These are phyloP conservation scores for Vespertilio murinus DNA, from an alignment of 2,797 vertebrate genomes.

Conservation along the genomic window DNA sequence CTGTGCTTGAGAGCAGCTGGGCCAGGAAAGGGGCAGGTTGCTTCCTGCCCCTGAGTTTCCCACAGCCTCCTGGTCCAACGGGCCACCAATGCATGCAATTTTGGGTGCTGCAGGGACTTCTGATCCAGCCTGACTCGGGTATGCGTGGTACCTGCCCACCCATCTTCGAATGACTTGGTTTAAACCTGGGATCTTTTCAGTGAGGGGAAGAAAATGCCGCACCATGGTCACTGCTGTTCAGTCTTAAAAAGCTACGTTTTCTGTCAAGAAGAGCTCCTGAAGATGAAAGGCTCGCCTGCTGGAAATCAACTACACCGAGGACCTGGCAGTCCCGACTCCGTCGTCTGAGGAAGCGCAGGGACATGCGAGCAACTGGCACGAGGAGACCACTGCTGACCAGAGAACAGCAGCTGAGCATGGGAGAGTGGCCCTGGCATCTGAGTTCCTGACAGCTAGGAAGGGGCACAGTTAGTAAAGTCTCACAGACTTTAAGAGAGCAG, in stretches of 20 bases:
- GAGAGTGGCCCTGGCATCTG: neutral
- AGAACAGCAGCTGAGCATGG: neutral
- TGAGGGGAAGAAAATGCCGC: slow-evolving; percentile 21
- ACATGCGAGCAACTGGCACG: neutral
- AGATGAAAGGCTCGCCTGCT: neutral
- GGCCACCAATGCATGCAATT: neutral
- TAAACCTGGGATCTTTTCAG: neutral
- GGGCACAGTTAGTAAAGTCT: fast-evolving
- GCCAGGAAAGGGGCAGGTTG: neutral
- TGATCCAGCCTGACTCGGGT: neutral
- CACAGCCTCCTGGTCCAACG: neutral
- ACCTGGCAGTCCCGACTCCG: neutral
- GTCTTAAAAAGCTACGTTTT: slow-evolving; percentile 35
- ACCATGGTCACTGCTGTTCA: slow-evolving; percentile 6
- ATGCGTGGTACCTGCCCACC: neutral
- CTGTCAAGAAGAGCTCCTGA: neutral
- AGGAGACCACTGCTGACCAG: neutral
- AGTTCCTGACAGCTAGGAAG: neutral
- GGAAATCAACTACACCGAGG: neutral
- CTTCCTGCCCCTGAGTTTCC: neutral
- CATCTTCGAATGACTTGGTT: neutral
- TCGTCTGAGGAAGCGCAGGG: neutral
- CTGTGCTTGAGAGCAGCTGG: neutral
- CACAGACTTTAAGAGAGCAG: neutral
- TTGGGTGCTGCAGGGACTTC: neutral